Evolutionary conservation across 2,888 invertebrate genomes (phyloP).

Genomic region (Cryptophagus acutangulus): DNA sequence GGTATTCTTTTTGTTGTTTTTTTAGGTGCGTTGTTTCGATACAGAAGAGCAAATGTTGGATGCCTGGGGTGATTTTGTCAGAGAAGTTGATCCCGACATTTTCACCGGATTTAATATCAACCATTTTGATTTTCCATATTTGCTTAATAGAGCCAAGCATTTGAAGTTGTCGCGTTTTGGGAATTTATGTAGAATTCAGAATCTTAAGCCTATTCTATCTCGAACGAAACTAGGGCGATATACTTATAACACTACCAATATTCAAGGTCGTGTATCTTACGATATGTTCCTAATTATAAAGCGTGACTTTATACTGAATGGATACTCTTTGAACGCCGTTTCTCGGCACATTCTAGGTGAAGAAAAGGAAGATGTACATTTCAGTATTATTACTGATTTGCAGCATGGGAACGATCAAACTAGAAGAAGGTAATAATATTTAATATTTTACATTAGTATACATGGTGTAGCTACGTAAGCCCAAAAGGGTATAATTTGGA

Average conservation of each 20-base stretch:
- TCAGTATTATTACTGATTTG: slow-evolving; percentile 94
- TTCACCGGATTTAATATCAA: slow-evolving; percentile 99
- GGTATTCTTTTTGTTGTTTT: background rate
- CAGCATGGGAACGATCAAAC: slow-evolving; percentile 94
- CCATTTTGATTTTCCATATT: slow-evolving; percentile 97
- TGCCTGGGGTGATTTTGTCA: slow-evolving; percentile 89
- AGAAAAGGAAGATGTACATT: slow-evolving; percentile 99
- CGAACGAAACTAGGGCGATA: slow-evolving; percentile 97
- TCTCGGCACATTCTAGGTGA: slow-evolving; percentile 97
- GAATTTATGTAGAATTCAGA: slow-evolving; percentile 82
- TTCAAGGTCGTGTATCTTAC: slow-evolving; percentile 95
- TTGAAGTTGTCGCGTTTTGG: slow-evolving; percentile 76
- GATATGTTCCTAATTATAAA: slow-evolving; percentile 89
- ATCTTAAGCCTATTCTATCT: slow-evolving; percentile 64
- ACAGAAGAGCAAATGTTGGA: slow-evolving; percentile 72
- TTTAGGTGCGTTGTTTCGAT: slow-evolving; percentile 78
- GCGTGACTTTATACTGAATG: slow-evolving; percentile 94
- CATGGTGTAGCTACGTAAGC: slow-evolving; percentile 2
- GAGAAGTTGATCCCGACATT: slow-evolving; percentile 94
- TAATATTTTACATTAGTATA: no score
- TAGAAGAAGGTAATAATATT: slow-evolving; percentile 70
- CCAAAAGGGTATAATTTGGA: no score
- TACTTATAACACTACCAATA: slow-evolving; percentile 92
- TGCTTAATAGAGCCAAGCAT: slow-evolving; percentile 88
- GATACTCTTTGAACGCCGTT: slow-evolving; percentile 96